These are phyloP conservation scores for Chlorodrepanis virens DNA, from an alignment of 2,113 vertebrate species.

Conservation along the genomic window DNA sequence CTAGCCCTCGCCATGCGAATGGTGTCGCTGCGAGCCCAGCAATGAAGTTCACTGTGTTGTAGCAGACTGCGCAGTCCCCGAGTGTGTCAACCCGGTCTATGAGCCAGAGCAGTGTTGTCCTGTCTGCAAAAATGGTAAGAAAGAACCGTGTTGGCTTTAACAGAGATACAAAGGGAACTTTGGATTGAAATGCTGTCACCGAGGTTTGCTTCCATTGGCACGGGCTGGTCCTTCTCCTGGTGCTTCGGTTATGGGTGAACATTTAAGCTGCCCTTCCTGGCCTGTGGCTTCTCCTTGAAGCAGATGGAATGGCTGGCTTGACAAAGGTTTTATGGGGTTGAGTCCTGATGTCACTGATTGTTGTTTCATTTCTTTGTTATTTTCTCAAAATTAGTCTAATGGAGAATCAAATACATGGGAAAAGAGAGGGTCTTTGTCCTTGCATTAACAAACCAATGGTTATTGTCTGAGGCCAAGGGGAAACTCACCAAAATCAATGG, in stretches of 20 bases:
- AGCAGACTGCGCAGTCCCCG: constrained; percentile 97
- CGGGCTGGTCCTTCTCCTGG: not conserved
- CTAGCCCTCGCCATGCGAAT: constrained; percentile 91
- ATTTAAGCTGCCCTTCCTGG: not conserved
- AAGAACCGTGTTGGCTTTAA: constrained; percentile 65
- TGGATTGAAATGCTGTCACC: not conserved
- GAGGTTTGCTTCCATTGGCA: not conserved
- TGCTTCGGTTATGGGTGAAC: not conserved
- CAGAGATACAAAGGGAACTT: constrained; percentile 37
- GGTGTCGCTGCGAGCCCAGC: constrained; percentile 99
- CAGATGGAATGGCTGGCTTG: not conserved
- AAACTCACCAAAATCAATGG: not conserved
- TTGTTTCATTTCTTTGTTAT: not conserved
- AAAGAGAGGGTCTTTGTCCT: not conserved
- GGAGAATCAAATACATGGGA: not conserved
- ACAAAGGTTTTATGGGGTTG: not conserved
- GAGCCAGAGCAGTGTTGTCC: constrained; percentile 99
- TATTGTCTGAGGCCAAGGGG: not conserved
- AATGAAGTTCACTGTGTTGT: constrained; percentile 99
- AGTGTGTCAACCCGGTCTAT: constrained; percentile 99
- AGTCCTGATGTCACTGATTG: not conserved
- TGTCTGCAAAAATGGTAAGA: constrained; percentile 99
- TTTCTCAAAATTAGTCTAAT: not conserved
- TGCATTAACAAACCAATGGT: not conserved
- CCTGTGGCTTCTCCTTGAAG: not conserved